phyloP scores from a whole-genome alignment of 2,113 vertebrate genomes.

The Myiagra hebetior region DNA sequence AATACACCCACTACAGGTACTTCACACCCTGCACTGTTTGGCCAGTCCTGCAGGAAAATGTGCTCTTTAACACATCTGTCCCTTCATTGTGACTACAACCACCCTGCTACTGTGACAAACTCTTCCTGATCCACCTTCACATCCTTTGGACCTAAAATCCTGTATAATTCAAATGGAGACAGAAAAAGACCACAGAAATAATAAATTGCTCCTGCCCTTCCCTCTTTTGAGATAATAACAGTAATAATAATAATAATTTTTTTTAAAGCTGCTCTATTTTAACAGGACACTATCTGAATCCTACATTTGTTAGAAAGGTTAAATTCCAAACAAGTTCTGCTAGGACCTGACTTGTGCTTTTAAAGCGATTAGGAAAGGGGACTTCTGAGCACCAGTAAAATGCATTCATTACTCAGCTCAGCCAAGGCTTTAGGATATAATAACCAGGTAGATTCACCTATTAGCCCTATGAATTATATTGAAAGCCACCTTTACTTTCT shows the following conservation, averaged over 20 bases:
- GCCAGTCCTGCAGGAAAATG: neutral
- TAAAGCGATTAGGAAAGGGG: neutral
- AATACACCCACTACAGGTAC: neutral
- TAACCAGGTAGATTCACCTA: neutral
- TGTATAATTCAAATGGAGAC: neutral
- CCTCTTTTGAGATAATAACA: neutral
- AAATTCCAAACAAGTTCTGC: neutral
- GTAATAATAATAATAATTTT: neutral
- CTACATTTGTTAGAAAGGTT: neutral
- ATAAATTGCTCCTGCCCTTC: neutral
- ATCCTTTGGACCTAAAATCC: neutral
- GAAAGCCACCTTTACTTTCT: neutral
- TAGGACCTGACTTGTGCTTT: neutral
- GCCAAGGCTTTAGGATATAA: neutral
- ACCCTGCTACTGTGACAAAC: neutral
- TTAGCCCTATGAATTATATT: neutral
- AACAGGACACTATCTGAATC: neutral
- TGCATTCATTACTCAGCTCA: neutral
- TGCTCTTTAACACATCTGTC: neutral
- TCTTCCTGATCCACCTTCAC: neutral
- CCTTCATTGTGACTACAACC: fast-evolving
- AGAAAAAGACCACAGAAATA: neutral
- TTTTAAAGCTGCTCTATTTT: neutral
- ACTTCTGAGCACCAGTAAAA: neutral
- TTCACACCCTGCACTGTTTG: neutral